phyloP scores from a whole-genome alignment of 2,888 invertebrate genomes.

The Stenoptilia bipunctidactyla region DNA sequence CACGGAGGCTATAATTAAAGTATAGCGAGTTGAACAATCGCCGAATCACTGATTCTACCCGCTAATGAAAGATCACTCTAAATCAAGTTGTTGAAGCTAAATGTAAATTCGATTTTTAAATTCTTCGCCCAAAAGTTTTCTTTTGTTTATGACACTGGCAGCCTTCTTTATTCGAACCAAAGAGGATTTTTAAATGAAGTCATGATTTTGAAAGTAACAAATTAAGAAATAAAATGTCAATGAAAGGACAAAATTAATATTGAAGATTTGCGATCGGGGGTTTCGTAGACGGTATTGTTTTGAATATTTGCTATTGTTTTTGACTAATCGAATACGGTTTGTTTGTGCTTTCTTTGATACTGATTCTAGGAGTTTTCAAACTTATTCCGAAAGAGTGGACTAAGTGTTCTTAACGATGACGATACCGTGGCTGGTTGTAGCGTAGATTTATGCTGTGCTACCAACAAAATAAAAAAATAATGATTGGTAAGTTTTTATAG shows the following conservation, averaged over 20 bases:
- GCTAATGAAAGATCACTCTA: too few species aligned
- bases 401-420: too few species aligned
- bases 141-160: too few species aligned
- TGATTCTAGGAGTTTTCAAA: background rate
- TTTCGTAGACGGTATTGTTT: slow-evolving; percentile 4
- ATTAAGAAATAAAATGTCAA: slow-evolving; percentile 22
- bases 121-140: too few species aligned
- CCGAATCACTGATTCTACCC: background rate
- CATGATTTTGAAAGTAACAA: slow-evolving; percentile 6
- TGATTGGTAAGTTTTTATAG: too few species aligned
- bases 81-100: too few species aligned
- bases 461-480: too few species aligned
- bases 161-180: background rate
- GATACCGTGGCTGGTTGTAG: too few species aligned
- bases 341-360: slow-evolving; percentile 15
- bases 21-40: slow-evolving; percentile 8
- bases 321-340: slow-evolving; percentile 28
- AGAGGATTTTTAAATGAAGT: background rate
- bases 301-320: slow-evolving; percentile 15
- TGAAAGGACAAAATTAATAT: slow-evolving; percentile 27
- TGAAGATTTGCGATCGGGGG: slow-evolving; percentile 19
- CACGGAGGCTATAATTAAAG: slow-evolving; percentile 15
- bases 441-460: too few species aligned
- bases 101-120: too few species aligned
- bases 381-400: too few species aligned